Evolutionary conservation across 2,797 vertebrate species (phyloP).

Genomic region (Champsocephalus gunnari): DNA sequence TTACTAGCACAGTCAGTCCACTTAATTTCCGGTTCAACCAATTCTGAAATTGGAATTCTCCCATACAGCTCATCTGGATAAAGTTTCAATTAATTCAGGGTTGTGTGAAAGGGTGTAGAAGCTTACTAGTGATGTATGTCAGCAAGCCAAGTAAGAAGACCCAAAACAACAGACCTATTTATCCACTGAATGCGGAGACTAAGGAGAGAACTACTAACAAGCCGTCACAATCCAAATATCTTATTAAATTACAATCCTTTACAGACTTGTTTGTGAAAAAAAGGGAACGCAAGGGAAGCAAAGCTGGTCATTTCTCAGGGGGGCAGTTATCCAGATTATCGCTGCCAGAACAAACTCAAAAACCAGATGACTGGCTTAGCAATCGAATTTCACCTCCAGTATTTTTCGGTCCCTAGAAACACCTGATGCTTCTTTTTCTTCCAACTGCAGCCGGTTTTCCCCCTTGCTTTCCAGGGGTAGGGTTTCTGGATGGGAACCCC

Average conservation of each 20-base stretch:
- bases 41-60: too few relatives aligned
- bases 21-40: too few relatives aligned
- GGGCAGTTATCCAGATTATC: conserved; percentile 24
- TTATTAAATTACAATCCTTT: conserved; percentile 3
- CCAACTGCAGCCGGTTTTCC: conserved; percentile 14
- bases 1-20: too few relatives aligned
- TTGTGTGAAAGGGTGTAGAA: too few relatives aligned
- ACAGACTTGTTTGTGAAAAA: background rate
- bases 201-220: background rate
- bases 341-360: conserved; percentile 29
- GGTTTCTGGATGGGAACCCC: conserved; percentile 56
- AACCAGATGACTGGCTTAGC: conserved; percentile 31
- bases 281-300: background rate
- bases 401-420: conserved; percentile 23
- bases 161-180: background rate
- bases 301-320: conserved; percentile 13
- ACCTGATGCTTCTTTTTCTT: conserved; percentile 11
- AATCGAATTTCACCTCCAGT: conserved; percentile 29
- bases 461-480: conserved; percentile 35
- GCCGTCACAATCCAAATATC: background rate
- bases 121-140: background rate
- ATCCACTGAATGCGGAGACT: conserved; percentile 1
- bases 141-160: background rate
- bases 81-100: too few relatives aligned
- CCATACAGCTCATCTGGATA: too few relatives aligned